A percentile compares a stretch with the other conserved stretches of the same genome.
These are phyloP conservation scores for Pavo muticus DNA, from an alignment of 2,113 vertebrate genomes.

Conservation along the genomic window DNA sequence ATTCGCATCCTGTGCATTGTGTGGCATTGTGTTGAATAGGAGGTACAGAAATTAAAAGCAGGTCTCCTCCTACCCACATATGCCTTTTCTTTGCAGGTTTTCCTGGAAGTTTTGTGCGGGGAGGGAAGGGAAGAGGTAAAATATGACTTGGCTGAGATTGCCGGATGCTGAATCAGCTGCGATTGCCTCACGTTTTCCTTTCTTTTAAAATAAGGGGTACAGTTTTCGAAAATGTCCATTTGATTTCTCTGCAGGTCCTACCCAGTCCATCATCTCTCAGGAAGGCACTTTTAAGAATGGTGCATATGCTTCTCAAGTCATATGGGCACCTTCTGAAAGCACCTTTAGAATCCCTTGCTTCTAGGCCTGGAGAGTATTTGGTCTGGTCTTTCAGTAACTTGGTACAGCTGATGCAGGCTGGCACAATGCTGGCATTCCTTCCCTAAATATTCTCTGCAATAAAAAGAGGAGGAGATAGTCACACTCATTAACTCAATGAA, in stretches of 20 bases:
- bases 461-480: not conserved
- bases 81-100: constrained; percentile 75
- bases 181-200: constrained; percentile 71
- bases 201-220: constrained; percentile 56
- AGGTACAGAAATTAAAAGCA: constrained; percentile 73
- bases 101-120: constrained; percentile 71
- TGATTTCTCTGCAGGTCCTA: not conserved
- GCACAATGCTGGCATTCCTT: not conserved
- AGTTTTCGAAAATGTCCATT: constrained; percentile 33
- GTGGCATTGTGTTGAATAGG: constrained; percentile 74
- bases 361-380: not conserved
- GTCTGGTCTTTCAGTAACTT: not conserved
- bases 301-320: not conserved
- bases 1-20: constrained; percentile 77
- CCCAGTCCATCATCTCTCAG: not conserved
- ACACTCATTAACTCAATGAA: not conserved
- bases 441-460: not conserved
- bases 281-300: not conserved
- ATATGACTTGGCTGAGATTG: constrained; percentile 62
- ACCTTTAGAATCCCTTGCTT: not conserved
- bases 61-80: constrained; percentile 73
- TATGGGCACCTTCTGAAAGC: not conserved
- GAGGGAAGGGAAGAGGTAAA: constrained; percentile 74
- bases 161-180: constrained; percentile 73
- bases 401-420: not conserved